A percentile compares a stretch with the other conserved stretches of the same genome.
These are phyloP conservation scores for Elanoides forficatus DNA, from an alignment of 2,113 vertebrate genomes.

Conservation along the genomic window DNA sequence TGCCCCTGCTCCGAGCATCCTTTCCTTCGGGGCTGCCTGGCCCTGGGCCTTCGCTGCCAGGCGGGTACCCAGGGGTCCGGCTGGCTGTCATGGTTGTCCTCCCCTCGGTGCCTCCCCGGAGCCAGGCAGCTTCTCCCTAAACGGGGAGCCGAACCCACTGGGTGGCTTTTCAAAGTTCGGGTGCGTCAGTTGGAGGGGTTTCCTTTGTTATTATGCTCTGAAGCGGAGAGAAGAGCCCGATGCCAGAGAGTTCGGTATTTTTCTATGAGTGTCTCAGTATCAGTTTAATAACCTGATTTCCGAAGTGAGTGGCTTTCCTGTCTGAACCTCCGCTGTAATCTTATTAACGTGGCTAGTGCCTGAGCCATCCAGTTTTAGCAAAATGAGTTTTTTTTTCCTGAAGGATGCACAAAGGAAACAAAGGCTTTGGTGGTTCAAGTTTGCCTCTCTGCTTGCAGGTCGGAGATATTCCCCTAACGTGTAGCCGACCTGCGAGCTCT, in stretches of 20 bases:
- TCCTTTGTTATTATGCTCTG: not conserved
- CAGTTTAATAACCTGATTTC: slow-evolving; percentile 24
- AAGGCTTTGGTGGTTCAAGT: not conserved
- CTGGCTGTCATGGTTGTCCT: not conserved
- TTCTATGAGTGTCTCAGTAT: not conserved
- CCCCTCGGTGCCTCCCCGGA: not conserved
- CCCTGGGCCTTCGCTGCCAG: not conserved
- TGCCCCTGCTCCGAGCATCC: not conserved
- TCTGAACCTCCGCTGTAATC: not conserved
- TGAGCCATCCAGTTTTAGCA: not conserved
- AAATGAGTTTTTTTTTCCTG: not conserved
- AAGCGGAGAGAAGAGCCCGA: not conserved
- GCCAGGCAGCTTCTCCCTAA: not conserved
- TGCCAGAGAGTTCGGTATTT: not conserved
- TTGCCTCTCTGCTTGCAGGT: not conserved
- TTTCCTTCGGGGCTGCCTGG: not conserved
- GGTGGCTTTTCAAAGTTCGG: slow-evolving; percentile 6
- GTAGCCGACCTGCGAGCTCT: not conserved
- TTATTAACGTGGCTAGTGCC: not conserved
- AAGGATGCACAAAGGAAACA: slow-evolving; percentile 30
- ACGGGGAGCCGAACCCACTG: not conserved
- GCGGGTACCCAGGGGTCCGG: not conserved
- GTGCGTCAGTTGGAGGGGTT: not conserved
- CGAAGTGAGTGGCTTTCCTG: not conserved
- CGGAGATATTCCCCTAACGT: not conserved